These are phyloP conservation scores for Aulostomus chinensis DNA, from an alignment of 2,797 vertebrate species.

Conservation along the genomic window DNA sequence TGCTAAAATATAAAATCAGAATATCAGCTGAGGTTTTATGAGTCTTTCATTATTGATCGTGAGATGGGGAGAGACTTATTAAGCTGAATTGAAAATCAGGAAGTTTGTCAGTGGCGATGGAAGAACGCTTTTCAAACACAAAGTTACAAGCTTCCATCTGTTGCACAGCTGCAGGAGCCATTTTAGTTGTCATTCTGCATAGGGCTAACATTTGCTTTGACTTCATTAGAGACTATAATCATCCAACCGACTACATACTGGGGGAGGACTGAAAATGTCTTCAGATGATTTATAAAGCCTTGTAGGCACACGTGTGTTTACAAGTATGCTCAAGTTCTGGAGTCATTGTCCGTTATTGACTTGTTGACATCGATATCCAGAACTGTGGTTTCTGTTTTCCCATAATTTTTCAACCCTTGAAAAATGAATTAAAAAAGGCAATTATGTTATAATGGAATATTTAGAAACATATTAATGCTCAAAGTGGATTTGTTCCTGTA, in stretches of 20 bases:
- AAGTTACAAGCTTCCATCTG: constrained; percentile 43
- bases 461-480: constrained; percentile 36
- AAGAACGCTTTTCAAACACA: constrained; percentile 24
- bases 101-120: constrained; percentile 64
- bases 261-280: constrained; percentile 7
- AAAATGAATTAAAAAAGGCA: constrained; percentile 41
- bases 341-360: constrained; percentile 29
- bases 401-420: constrained; percentile 14
- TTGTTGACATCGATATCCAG: constrained; percentile 44
- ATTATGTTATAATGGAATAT: constrained; percentile 29
- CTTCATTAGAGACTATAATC: constrained; percentile 32
- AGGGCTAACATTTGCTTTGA: constrained; percentile 25
- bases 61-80: constrained; percentile 63
- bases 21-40: constrained; percentile 73
- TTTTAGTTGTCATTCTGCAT: constrained; percentile 9
- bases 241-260: constrained; percentile 22
- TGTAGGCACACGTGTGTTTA: neutral
- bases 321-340: neutral
- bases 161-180: constrained; percentile 24
- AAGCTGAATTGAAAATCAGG: constrained; percentile 80
- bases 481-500: constrained; percentile 6
- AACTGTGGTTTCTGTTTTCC: constrained; percentile 21
- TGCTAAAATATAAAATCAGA: constrained; percentile 74
- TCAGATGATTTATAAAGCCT: constrained; percentile 8
- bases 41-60: constrained; percentile 77